Conservation (phyloP, 2,888 invertebrate species). For the Bembecia ichneumoniformis region DNA sequence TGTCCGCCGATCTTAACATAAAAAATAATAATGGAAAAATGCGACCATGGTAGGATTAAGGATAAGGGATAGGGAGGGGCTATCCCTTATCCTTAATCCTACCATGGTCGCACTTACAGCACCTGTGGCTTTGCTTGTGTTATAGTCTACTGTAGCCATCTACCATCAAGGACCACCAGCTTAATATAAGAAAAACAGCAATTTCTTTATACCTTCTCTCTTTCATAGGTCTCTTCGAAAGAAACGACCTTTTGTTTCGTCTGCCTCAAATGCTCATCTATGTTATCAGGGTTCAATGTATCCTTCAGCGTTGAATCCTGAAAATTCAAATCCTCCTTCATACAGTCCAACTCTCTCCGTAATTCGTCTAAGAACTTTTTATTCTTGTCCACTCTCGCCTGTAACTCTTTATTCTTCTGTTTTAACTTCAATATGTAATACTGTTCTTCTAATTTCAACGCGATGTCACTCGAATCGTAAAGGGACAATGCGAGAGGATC, state of each 20-base stretch:
- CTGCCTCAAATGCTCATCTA: slow-evolving; percentile 47
- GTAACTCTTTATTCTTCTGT: slow-evolving; percentile 44
- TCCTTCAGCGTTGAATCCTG: slow-evolving; percentile 11
- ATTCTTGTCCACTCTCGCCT: slow-evolving; percentile 48
- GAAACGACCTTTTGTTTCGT: slow-evolving; percentile 46
- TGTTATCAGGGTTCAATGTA: slow-evolving; percentile 43
- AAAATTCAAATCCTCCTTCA: slow-evolving; percentile 27
- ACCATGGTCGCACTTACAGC: no score
- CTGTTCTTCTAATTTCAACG: slow-evolving; percentile 40
- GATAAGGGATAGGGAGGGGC: no score
- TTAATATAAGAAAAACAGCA: no score
- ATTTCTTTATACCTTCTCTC: slow-evolving; percentile 41
- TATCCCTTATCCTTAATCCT: no score
- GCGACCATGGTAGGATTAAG: no score
- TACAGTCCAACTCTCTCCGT: slow-evolving; percentile 38
- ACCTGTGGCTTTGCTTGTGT: no score
- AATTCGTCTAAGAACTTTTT: slow-evolving; percentile 36
- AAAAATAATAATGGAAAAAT: no score
- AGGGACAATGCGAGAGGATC: slow-evolving; percentile 38
- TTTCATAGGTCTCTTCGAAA: slow-evolving; percentile 52
- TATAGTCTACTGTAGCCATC: no score
- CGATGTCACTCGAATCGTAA: slow-evolving; percentile 29
- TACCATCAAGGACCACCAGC: no score
- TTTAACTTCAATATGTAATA: slow-evolving; percentile 47
- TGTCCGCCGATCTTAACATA: no score